phyloP scores from a whole-genome alignment of 2,797 vertebrate genomes.

The Pygocentrus nattereri region DNA sequence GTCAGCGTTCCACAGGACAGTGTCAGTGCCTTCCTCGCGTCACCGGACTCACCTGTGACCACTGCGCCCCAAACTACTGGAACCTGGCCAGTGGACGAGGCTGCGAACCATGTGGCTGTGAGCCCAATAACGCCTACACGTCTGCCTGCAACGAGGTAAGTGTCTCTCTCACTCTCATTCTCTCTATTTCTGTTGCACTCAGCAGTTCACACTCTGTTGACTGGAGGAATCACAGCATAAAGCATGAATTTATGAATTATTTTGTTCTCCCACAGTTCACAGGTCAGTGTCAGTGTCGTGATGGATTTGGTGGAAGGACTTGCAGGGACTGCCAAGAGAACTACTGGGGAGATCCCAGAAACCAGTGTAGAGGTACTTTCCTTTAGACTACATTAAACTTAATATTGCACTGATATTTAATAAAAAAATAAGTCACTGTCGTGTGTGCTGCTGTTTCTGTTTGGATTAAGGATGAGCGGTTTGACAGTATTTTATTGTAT shows the following conservation, averaged over 20 bases:
- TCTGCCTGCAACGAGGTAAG: constrained; percentile 92
- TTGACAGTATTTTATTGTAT: no score
- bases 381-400: not conserved
- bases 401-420: not conserved
- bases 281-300: constrained; percentile 91
- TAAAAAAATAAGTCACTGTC: no score
- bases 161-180: not conserved
- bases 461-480: no score
- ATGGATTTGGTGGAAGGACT: constrained; percentile 91
- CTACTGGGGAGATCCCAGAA: constrained; percentile 91
- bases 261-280: constrained; percentile 83
- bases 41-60: constrained; percentile 90
- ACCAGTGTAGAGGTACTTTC: constrained; percentile 88
- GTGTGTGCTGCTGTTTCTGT: not conserved
- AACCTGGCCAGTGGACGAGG: constrained; percentile 88
- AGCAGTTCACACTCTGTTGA: not conserved
- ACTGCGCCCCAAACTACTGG: constrained; percentile 91
- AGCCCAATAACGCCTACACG: constrained; percentile 85
- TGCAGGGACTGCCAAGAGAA: constrained; percentile 94
- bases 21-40: constrained; percentile 91
- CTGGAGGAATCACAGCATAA: not conserved
- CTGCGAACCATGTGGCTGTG: constrained; percentile 89
- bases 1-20: constrained; percentile 87
- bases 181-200: not conserved
- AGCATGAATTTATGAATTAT: not conserved